phyloP scores from a whole-genome alignment of 2,797 vertebrate species.

The Cuniculus paca region DNA sequence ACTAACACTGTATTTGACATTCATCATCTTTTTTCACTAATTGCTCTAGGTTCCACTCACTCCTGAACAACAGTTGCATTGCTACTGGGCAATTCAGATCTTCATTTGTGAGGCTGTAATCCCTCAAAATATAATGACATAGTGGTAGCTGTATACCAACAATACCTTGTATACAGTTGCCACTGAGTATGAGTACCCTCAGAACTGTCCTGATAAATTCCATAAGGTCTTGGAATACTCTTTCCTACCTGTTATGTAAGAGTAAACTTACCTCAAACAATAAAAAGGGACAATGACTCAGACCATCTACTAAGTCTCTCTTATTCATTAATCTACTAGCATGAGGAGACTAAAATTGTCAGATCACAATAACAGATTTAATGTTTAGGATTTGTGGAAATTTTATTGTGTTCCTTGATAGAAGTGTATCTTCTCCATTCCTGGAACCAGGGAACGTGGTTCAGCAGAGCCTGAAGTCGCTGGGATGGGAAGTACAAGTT shows the following conservation, averaged over 20 bases:
- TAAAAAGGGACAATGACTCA: neutral
- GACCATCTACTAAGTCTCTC: neutral
- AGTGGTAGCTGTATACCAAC: neutral
- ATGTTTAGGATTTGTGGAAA: neutral
- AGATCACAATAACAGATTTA: neutral
- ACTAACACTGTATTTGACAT: neutral
- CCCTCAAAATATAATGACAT: neutral
- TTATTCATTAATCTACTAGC: neutral
- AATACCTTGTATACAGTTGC: neutral
- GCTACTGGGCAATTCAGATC: neutral
- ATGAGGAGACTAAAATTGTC: neutral
- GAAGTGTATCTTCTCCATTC: neutral
- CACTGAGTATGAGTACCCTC: neutral
- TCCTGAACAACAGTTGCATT: neutral
- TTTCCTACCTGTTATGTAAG: neutral
- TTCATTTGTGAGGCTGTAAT: neutral
- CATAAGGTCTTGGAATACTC: neutral
- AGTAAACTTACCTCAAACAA: neutral
- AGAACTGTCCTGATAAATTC: neutral
- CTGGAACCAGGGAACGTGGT: neutral
- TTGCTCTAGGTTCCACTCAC: neutral
- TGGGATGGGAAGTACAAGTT: neutral
- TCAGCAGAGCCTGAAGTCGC: neutral
- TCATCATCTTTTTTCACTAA: neutral
- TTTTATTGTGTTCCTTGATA: neutral